These are phyloP conservation scores for Catotricha subobsoleta DNA, from an alignment of 2,888 invertebrate species.

Conservation along the genomic window DNA sequence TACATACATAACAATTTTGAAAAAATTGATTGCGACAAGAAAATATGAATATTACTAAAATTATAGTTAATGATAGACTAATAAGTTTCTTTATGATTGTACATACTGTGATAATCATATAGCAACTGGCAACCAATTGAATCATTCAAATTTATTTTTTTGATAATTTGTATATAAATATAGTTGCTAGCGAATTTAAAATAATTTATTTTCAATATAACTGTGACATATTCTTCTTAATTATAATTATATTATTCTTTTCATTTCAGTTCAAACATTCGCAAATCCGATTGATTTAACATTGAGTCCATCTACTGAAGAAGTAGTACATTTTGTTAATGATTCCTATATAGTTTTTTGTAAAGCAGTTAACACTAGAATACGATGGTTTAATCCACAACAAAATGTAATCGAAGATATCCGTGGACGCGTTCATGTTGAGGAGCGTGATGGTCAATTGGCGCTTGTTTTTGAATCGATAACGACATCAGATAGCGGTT, in stretches of 20 bases:
- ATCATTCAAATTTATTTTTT: too few relatives aligned
- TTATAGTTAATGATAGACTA: too few relatives aligned
- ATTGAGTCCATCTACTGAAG: slow-evolving; percentile 20
- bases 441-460: slow-evolving; percentile 18
- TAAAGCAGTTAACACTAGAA: slow-evolving; percentile 19
- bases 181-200: too few relatives aligned
- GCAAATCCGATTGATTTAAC: not conserved
- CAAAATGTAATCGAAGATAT: slow-evolving; percentile 24
- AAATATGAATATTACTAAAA: too few relatives aligned
- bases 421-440: slow-evolving; percentile 30
- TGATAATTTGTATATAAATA: too few relatives aligned
- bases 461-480: slow-evolving; percentile 33
- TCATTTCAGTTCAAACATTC: not conserved
- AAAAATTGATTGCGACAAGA: too few relatives aligned
- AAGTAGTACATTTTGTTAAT: slow-evolving; percentile 29
- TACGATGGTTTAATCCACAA: slow-evolving; percentile 28
- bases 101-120: too few relatives aligned
- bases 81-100: too few relatives aligned
- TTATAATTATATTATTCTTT: too few relatives aligned
- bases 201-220: not conserved
- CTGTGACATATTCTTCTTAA: not conserved
- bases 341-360: slow-evolving; percentile 31
- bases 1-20: too few relatives aligned
- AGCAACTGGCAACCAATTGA: too few relatives aligned
- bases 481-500: slow-evolving; percentile 30